A percentile compares a stretch with the other conserved stretches of the same genome.
These are phyloP conservation scores for Ephialtes manifestator DNA, from an alignment of 2,888 invertebrate genomes.

Conservation along the genomic window DNA sequence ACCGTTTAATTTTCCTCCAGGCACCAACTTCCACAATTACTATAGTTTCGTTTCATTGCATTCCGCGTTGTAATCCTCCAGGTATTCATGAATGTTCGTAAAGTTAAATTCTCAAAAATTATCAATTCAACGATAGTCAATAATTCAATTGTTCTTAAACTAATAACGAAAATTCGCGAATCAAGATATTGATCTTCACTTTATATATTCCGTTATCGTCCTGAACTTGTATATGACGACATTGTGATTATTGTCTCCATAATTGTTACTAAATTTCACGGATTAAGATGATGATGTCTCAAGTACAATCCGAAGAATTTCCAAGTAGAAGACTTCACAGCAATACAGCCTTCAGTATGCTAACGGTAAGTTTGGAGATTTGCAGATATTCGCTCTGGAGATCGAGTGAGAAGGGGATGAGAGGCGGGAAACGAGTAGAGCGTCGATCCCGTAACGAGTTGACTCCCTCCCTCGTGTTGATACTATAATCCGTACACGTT, in stretches of 20 bases:
- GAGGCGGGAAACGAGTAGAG: not conserved
- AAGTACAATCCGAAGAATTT: not conserved
- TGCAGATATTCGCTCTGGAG: not conserved
- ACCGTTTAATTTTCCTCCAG: conserved; percentile 64
- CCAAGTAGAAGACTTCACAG: not conserved
- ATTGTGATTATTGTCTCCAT: not conserved
- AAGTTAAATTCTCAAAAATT: not conserved
- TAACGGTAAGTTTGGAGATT: not conserved
- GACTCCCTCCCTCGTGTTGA: not conserved
- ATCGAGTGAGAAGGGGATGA: not conserved
- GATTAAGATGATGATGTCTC: not conserved
- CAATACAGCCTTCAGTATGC: not conserved
- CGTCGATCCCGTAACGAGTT: conserved; percentile 29
- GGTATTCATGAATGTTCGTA: not conserved
- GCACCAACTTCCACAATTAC: conserved; percentile 61
- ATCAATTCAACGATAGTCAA: not conserved
- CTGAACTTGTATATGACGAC: not conserved
- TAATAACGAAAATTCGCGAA: too few species aligned
- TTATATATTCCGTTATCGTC: not conserved
- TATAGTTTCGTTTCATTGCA: conserved; percentile 62
- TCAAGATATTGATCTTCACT: not conserved
- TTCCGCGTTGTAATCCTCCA: conserved; percentile 1
- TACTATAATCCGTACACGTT: conserved; percentile 7
- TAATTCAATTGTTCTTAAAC: not conserved
- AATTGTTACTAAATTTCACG: not conserved